Conservation (phyloP, 1,140 invertebrate species). For the Camponotus vicinus region DNA sequence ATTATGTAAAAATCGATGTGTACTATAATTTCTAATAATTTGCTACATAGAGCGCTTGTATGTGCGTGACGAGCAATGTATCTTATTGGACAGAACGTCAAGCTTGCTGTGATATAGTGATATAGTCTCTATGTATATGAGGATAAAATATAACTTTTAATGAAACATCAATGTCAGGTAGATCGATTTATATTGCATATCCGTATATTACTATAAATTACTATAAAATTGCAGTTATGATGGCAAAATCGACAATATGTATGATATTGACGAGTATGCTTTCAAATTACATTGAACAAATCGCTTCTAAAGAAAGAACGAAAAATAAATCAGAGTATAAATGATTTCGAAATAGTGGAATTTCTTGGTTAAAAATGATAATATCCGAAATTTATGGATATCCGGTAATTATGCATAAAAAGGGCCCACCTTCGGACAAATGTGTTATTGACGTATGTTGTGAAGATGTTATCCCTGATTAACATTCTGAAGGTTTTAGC, state of each 20-base stretch:
- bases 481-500: no score
- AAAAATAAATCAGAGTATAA: not conserved
- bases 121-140: not conserved
- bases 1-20: conserved; percentile 18
- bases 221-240: conserved; percentile 32
- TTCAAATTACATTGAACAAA: conserved; percentile 28
- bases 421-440: no score
- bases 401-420: no score
- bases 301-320: not conserved
- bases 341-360: not conserved
- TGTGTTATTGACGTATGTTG: no score
- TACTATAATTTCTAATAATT: conserved; percentile 50
- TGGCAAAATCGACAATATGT: conserved; percentile 46
- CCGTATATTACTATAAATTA: conserved; percentile 51
- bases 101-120: conserved; percentile 30
- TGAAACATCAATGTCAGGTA: conserved; percentile 53
- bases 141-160: conserved; percentile 60
- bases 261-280: conserved; percentile 10
- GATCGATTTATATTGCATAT: conserved; percentile 40
- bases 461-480: no score
- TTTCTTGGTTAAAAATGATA: conserved; percentile 27
- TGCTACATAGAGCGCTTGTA: not conserved
- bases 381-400: conserved; percentile 35
- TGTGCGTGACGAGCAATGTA: conserved; percentile 28
- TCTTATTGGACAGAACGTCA: conserved; percentile 12